Base-by-base conservation (phyloP, 1,140 invertebrate species). In the Diorhabda carinulata region DNA sequence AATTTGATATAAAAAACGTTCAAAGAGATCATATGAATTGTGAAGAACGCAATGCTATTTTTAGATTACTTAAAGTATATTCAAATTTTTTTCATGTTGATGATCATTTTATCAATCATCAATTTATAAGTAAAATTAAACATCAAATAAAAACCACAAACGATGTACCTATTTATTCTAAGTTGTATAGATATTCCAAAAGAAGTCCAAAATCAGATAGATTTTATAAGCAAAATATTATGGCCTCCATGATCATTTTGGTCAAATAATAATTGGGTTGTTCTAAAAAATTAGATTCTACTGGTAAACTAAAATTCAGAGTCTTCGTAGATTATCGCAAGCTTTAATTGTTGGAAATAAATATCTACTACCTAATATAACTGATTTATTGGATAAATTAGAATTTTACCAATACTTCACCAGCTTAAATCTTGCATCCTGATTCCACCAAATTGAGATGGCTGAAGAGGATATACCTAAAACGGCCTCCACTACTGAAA, bases 281-380 rank as follows among this genome's bases (percentile, higher is more conserved):
- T 67, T 5, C 57, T 7, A 67, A 67, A 60, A 67, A 67, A 59
- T 41, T 67, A 5, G 65, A 67, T 59, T 52, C 65, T 42, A 61
- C 70, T 5, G 57, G 61, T 8, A 67, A 71, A 68, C 44, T 40
- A 67, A 71, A 71, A 68, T 71, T 65, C 66, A 44, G 66, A n/a
- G n/a, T 71, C n/a, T 65, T 71, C 5, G 57, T 70, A 8, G 69
- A 70, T 60, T 64, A 64, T 56, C 7, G 69, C 4, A 70, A 70
- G 52, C 41, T 70, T 9, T 44, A 59, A 70, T 57, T n/a, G 56
- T 70, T 41, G 57, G 52, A 6, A 56, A 70, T 43, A 65, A 70
- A 43, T 70, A 57, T 43, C 25, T 1, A 25, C 25, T 25, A 25
- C 25, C 25, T 1, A 25, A 25, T 25, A 25, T 25, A 25, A 25